Conservation (phyloP, 1,140 invertebrate genomes). For the Drosophila virilis region DNA sequence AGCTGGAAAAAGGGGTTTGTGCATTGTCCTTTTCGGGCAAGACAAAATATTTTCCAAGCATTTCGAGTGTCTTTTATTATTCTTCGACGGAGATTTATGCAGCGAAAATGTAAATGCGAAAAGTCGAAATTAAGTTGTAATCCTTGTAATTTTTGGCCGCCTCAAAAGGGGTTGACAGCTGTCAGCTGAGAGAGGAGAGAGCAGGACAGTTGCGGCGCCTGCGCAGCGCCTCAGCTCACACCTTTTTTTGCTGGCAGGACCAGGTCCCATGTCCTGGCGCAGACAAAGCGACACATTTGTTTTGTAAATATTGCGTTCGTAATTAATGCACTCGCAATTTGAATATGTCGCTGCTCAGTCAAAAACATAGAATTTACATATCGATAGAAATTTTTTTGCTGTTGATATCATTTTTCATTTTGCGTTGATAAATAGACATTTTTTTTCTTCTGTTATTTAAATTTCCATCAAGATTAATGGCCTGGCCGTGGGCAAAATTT, state of each 20-base stretch:
- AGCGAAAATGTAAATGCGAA: conserved; percentile 68
- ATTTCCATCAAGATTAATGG: conserved; percentile 61
- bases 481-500: conserved; percentile 47
- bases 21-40: conserved; percentile 37
- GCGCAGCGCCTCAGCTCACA: conserved; percentile 40
- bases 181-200: conserved; percentile 24
- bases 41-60: conserved; percentile 76
- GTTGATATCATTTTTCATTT: conserved; percentile 46
- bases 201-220: background rate
- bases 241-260: conserved; percentile 33
- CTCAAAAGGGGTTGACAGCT: conserved; percentile 64
- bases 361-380: conserved; percentile 20
- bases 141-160: conserved; percentile 75
- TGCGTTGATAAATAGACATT: conserved; percentile 39
- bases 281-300: conserved; percentile 82
- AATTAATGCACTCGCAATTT: conserved; percentile 70
- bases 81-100: conserved; percentile 71
- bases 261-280: conserved; percentile 10
- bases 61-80: conserved; percentile 69
- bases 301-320: conserved; percentile 84
- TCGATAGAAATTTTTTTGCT: background rate
- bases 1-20: conserved; percentile 41
- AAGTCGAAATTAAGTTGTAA: conserved; percentile 83
- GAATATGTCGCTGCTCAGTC: conserved; percentile 34
- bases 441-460: conserved; percentile 41